phyloP scores from a whole-genome alignment of 1,140 invertebrate species.

The Lordiphosa clarofinis region DNA sequence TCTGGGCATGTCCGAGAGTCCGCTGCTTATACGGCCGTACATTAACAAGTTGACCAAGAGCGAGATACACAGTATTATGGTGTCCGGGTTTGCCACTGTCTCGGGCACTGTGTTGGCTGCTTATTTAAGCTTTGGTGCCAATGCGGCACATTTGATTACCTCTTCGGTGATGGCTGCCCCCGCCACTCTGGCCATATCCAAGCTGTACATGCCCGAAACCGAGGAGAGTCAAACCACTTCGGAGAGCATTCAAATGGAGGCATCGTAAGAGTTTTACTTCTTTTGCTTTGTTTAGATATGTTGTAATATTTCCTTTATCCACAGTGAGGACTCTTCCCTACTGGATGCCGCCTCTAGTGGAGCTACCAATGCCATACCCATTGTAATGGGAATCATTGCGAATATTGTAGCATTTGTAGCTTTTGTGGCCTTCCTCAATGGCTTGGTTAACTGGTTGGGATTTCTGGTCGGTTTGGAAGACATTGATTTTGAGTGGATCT shows the following conservation, averaged over 20 bases:
- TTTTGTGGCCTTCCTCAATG: constrained; percentile 91
- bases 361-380: constrained; percentile 88
- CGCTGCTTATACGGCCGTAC: constrained; percentile 93
- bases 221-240: constrained; percentile 86
- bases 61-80: constrained; percentile 95
- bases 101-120: constrained; percentile 95
- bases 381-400: constrained; percentile 93
- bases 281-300: background rate
- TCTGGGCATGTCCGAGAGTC: constrained; percentile 93
- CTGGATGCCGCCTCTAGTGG: constrained; percentile 94
- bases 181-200: constrained; percentile 92
- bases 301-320: background rate
- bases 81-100: constrained; percentile 96
- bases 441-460: constrained; percentile 89
- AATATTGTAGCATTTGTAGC: constrained; percentile 96
- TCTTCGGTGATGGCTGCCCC: constrained; percentile 98
- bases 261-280: constrained; percentile 81
- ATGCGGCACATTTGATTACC: constrained; percentile 89
- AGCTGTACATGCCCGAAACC: constrained; percentile 95
- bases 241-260: constrained; percentile 83
- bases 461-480: constrained; percentile 84
- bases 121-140: constrained; percentile 94
- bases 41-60: constrained; percentile 89
- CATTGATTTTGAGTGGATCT: constrained; percentile 85
- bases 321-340: constrained; percentile 88